Evolutionary conservation across 2,113 vertebrate species (phyloP).

Genomic region (Ageneiosus marmoratus): DNA sequence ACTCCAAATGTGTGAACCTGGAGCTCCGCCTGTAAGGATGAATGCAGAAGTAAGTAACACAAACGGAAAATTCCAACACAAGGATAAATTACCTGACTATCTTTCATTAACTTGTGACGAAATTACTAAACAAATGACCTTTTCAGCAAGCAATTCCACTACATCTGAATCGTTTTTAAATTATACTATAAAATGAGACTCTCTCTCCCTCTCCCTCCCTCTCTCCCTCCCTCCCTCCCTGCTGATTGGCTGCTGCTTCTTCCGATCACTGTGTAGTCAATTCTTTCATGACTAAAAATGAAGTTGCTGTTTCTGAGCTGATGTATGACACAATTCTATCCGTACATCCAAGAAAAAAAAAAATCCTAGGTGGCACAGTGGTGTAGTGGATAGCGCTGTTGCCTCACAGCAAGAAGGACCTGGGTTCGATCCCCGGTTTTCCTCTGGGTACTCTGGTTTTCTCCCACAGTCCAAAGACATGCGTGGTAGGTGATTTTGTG

Average conservation of each 20-base stretch:
- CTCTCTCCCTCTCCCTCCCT: background rate
- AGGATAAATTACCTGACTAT: background rate
- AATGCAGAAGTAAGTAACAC: no score
- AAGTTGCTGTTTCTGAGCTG: background rate
- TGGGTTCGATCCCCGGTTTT: no score
- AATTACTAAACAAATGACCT: background rate
- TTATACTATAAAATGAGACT: background rate
- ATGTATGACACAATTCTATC: background rate
- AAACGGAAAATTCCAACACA: background rate
- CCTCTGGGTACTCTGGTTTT: no score
- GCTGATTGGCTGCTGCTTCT: background rate
- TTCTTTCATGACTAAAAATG: background rate
- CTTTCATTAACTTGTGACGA: background rate
- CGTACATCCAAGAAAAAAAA: no score
- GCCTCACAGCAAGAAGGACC: no score
- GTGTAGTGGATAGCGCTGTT: no score
- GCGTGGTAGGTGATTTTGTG: no score
- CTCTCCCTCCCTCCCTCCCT: background rate
- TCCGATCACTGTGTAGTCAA: background rate
- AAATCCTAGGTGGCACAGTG: no score
- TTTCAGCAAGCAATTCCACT: background rate
- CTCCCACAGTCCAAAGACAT: no score
- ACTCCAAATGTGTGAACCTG: no score
- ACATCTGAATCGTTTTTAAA: background rate
- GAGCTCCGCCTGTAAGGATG: no score